Evolutionary conservation across 2,888 invertebrate genomes (phyloP), one percentile per base, ranked within the genome.

Genomic region (Acrocera orbiculus): DNA sequence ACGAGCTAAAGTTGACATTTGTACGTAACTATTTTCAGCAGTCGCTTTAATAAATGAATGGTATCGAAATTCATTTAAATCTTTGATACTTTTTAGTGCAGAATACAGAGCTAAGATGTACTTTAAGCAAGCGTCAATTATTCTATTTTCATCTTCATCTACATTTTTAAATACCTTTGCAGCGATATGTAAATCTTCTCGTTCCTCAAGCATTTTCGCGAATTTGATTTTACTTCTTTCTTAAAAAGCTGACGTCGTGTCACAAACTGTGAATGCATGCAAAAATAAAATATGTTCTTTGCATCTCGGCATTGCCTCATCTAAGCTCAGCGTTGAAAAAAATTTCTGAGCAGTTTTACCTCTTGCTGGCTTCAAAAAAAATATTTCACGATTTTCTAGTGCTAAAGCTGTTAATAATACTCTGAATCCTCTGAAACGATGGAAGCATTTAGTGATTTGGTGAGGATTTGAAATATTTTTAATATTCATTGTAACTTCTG

Each of bases 381-480:
- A 11, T 7, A 9, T 25, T 19, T 19, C 19, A 19, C 19, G 19
- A 19, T 19, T 7, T 19, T 19, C 7, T 19, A 14, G 11, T n/a
- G 27, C 13, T 27, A 27, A 27, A n/a, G 27, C 27, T n/a, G 11
- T 27, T 27, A 27, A 27, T 4, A 27, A 27, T 9, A 27, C 27
- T 11, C n/a, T 13, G 13, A 27, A 11, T 27, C 27, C 13, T 11
- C 27, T 4, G 8, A 27, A 27, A 19, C 19, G 4, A 19, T 19
- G 7, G 19, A 5, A 19, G 7, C 19, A 7, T 19, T 19, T 19
- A 7, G 4, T 14, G 15, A 27, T 14, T 11, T 8, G 4, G 7
- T 6, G 7, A 13, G n/a, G 13, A 11, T 27, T 27, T n/a, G 13
- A 9, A 14, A 13, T 27, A 13, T 4, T n/a, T 13, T 11, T 13